Conservation (phyloP, 2,888 invertebrate species). For the Gryllus longicercus region DNA sequence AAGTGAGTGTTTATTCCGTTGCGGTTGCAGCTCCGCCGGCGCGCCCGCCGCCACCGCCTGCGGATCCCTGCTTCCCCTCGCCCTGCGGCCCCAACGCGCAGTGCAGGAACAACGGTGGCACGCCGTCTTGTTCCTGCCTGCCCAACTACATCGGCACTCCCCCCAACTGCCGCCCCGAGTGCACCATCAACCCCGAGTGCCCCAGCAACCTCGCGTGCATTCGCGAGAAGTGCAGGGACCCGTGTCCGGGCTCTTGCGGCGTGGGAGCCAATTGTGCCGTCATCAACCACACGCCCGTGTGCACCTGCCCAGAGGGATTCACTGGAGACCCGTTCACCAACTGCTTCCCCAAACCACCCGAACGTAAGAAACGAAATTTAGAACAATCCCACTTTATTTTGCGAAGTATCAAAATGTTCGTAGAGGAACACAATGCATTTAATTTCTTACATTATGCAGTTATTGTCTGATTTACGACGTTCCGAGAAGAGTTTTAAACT, state of each 20-base stretch:
- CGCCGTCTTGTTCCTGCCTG: constrained; percentile 47
- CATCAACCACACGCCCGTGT: constrained; percentile 56
- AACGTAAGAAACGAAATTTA: constrained; percentile 32
- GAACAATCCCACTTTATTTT: no score
- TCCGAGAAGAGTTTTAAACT: no score
- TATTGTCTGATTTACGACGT: no score
- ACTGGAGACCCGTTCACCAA: constrained; percentile 44
- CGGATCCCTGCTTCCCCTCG: constrained; percentile 45
- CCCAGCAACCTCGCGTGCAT: constrained; percentile 42
- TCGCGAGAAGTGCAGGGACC: constrained; percentile 43
- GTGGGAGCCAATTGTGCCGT: constrained; percentile 42
- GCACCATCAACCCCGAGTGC: constrained; percentile 42
- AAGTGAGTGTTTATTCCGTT: no score
- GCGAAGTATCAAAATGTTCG: no score
- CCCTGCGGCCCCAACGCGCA: constrained; percentile 57
- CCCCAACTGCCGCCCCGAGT: constrained; percentile 40
- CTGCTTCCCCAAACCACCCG: constrained; percentile 38
- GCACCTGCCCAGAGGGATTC: constrained; percentile 40
- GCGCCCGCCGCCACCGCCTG: constrained; percentile 42
- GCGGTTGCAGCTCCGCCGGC: constrained; percentile 36
- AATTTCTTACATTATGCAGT: no score
- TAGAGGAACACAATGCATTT: no score
- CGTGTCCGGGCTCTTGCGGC: constrained; percentile 44
- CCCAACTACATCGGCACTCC: constrained; percentile 41
- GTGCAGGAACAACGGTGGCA: constrained; percentile 63